These are phyloP conservation scores for Zygothrica quintamaculata DNA, from an alignment of 2,888 invertebrate species.

Conservation along the genomic window DNA sequence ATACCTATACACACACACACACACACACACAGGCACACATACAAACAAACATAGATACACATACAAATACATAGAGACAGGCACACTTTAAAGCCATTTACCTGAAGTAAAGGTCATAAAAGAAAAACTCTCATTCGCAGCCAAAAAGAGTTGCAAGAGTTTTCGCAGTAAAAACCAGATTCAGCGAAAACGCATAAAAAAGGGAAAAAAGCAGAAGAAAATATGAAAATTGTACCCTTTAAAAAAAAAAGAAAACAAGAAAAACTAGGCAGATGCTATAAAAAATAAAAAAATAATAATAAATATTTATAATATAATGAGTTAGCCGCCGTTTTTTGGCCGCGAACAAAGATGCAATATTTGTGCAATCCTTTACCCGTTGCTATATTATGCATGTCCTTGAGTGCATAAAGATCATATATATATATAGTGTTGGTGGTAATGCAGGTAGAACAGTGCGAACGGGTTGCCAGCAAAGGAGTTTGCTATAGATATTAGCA, in stretches of 20 bases:
- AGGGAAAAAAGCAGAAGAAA: slow-evolving; percentile 10
- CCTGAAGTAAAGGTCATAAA: slow-evolving; percentile 65
- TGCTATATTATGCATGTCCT: slow-evolving; percentile 44
- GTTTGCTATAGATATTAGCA: slow-evolving; percentile 37
- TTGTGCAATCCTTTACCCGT: slow-evolving; percentile 81
- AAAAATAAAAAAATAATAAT: slow-evolving; percentile 23
- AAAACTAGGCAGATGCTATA: slow-evolving; percentile 47
- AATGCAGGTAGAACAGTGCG: slow-evolving; percentile 58
- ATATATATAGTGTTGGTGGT: too few species aligned
- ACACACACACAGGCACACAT: slow-evolving; percentile 8
- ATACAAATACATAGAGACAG: slow-evolving; percentile 36
- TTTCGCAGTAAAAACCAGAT: slow-evolving; percentile 67
- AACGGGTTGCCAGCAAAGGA: slow-evolving; percentile 63
- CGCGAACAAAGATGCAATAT: slow-evolving; percentile 77
- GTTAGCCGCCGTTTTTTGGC: slow-evolving; percentile 41
- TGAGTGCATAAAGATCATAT: too few species aligned
- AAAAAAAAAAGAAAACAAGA: slow-evolving; percentile 12
- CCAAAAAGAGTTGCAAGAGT: slow-evolving; percentile 72
- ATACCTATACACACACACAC: slow-evolving; percentile 3
- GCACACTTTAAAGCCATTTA: slow-evolving; percentile 24
- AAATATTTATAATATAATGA: slow-evolving; percentile 60
- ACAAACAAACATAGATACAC: slow-evolving; percentile 6
- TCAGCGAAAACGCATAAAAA: slow-evolving; percentile 61
- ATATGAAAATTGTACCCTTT: neutral
- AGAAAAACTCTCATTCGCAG: slow-evolving; percentile 40